Base-by-base conservation (phyloP, 2,888 invertebrate genomes). In the Pyrocoelia pectoralis region DNA sequence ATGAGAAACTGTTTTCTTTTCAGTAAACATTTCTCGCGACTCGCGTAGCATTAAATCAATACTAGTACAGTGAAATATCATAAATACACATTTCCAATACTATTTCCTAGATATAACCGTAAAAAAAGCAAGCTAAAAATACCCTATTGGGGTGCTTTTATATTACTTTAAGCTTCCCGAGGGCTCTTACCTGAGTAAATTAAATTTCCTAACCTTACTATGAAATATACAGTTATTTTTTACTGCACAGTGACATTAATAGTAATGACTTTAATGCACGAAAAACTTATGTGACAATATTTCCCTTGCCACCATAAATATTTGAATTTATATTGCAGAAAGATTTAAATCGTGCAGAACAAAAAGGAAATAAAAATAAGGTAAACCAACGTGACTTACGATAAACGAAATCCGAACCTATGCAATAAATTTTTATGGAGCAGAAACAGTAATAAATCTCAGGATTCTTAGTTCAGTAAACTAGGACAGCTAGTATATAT, bases 391-490 rank as follows among this genome's bases (percentile, higher is more conserved):
- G 57, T 51, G 57, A 50, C 51, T 41, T 49, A 15, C 15, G 41
- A 19, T 49, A 57, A 57, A 50, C 40, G 41, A 40, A 50, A 50
- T 18, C 24, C 40, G 15, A 57, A 41, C 50, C 57, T 38, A 14
- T 4, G 41, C 57, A 29, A 50, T 57, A 57, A 57, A 50, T 57
- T 57, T 57, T 50, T 49, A 50, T 50, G 24, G 33, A 19, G 50
- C 40, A 9, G 50, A 50, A 51, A 13, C 17, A 14, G 17, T 24
- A 24, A 57, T 57, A 57, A 57, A 57, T 57, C 38, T 40, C 24
- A 6, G 6, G 24, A 24, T 24, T 24, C 6, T 24, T 6, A 6
- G 6, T 24, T 24, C 6, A 6, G 24, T 24, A 6, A 24, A 24
- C n/a, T n/a, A n/a, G n/a, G n/a, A n/a, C n/a, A n/a, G n/a, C n/a